Conservation (phyloP, 2,888 invertebrate species). For the Drosophila anomalata region DNA sequence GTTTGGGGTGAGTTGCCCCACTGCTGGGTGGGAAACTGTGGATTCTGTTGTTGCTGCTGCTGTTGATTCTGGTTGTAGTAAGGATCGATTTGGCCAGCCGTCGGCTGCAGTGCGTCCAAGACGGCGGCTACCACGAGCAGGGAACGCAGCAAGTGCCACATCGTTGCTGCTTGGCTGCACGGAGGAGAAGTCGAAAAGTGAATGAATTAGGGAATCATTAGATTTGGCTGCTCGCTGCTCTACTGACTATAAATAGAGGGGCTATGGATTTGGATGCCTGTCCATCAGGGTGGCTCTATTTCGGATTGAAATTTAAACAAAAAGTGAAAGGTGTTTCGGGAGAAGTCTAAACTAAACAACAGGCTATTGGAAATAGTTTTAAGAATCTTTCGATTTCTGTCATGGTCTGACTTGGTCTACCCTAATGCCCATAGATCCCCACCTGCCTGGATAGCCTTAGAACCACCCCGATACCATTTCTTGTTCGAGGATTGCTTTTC, state of each 20-base stretch:
- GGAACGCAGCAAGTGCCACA: conserved; percentile 66
- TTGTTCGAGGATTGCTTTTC: conserved; percentile 31
- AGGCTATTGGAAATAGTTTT: no score
- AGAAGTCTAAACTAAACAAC: neutral
- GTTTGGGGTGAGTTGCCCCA: conserved; percentile 26
- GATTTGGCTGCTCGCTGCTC: neutral
- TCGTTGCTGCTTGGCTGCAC: conserved; percentile 44
- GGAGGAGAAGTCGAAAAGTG: conserved; percentile 27
- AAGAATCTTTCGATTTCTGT: neutral
- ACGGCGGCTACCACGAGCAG: conserved; percentile 53
- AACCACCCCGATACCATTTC: neutral
- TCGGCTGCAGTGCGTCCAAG: conserved; percentile 38
- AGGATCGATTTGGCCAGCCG: conserved; percentile 56
- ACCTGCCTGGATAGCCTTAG: neutral
- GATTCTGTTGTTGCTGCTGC: conserved; percentile 20
- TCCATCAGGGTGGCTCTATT: conserved; percentile 17
- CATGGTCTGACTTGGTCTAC: neutral
- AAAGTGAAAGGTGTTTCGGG: neutral
- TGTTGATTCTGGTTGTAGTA: conserved; percentile 59
- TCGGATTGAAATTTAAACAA: neutral
- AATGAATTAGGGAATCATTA: conserved; percentile 50
- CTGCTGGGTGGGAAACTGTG: conserved; percentile 36
- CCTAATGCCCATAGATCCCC: neutral
- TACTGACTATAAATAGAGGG: conserved; percentile 34
- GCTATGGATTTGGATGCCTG: conserved; percentile 27